Percentiles rank a stretch among this genome's conserved stretches.
Evolutionary conservation across 1,140 invertebrate species (phyloP).

Genomic region (Triops cancriformis): DNA sequence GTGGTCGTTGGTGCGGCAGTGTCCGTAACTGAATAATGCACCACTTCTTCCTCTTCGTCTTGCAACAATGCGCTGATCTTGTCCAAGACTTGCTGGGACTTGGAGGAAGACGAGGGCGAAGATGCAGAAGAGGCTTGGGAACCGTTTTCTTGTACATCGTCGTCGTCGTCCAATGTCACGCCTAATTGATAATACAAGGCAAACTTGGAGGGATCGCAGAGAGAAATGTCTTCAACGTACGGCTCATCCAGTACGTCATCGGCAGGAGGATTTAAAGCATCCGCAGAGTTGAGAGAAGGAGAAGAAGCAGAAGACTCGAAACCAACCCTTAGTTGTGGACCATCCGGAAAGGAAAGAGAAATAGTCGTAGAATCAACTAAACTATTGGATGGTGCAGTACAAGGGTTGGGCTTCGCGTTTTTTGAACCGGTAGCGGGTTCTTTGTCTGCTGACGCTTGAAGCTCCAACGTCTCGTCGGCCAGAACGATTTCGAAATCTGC

Average conservation of each 20-base stretch:
- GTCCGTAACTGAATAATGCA: not conserved
- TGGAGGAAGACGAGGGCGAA: not conserved
- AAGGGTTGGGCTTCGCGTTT: slow-evolving; percentile 50
- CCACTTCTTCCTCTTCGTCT: not conserved
- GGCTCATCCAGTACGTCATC: not conserved
- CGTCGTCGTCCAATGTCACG: slow-evolving; percentile 24
- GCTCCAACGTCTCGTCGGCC: slow-evolving; percentile 19
- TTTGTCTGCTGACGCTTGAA: slow-evolving; percentile 28
- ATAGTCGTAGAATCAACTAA: slow-evolving; percentile 29
- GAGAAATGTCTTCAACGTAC: not conserved
- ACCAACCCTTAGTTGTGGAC: slow-evolving; percentile 28
- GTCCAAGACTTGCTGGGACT: slow-evolving; percentile 3
- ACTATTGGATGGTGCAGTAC: slow-evolving; percentile 47
- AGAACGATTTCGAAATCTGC: slow-evolving; percentile 25
- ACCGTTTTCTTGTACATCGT: not conserved
- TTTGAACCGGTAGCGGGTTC: slow-evolving; percentile 41
- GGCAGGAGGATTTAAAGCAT: not conserved
- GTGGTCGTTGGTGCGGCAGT: not conserved
- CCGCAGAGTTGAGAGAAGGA: not conserved
- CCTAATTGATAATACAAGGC: slow-evolving; percentile 27
- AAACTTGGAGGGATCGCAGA: slow-evolving; percentile 28
- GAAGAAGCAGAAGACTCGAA: slow-evolving; percentile 6
- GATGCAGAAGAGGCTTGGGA: not conserved
- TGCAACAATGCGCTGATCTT: slow-evolving; percentile 3
- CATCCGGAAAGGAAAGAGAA: slow-evolving; percentile 35